These are phyloP conservation scores for Taxidea taxus DNA, from an alignment of 2,113 vertebrate species.

Conservation along the genomic window DNA sequence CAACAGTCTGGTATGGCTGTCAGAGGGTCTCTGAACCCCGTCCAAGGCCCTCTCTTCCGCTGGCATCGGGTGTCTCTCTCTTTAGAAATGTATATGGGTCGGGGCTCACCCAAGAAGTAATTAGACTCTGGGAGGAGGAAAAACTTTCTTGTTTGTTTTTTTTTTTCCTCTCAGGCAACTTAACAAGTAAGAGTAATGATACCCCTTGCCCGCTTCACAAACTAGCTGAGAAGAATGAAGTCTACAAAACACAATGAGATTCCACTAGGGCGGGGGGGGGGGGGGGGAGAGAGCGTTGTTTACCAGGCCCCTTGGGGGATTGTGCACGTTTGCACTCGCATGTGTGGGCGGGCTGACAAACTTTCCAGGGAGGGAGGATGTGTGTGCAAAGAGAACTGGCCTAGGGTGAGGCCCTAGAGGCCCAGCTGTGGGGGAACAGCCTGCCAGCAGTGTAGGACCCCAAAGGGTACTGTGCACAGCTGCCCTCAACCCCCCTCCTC, in stretches of 20 bases:
- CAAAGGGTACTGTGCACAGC: neutral
- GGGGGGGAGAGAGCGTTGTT: accelerated
- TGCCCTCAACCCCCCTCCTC: too few species aligned
- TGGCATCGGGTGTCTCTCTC: conserved; percentile 19
- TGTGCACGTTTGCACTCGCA: accelerated
- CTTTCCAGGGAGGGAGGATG: neutral
- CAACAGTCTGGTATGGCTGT: neutral
- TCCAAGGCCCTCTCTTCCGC: neutral
- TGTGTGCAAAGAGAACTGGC: neutral
- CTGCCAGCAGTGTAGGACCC: neutral
- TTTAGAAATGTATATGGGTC: conserved; percentile 36
- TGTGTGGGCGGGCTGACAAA: neutral
- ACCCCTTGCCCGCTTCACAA: neutral
- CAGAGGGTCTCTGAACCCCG: neutral
- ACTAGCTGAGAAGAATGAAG: neutral
- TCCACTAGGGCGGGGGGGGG: neutral
- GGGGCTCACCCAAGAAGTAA: conserved; percentile 53
- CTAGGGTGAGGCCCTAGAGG: neutral
- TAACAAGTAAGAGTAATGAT: conserved; percentile 41
- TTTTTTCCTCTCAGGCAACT: conserved; percentile 2
- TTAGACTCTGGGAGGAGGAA: conserved; percentile 56
- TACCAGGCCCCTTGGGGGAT: neutral
- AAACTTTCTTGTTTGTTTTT: conserved; percentile 36
- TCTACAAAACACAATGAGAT: neutral
- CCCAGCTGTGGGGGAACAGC: neutral